phyloP scores from a whole-genome alignment of 2,888 invertebrate species.

The Melanotus villosus region DNA sequence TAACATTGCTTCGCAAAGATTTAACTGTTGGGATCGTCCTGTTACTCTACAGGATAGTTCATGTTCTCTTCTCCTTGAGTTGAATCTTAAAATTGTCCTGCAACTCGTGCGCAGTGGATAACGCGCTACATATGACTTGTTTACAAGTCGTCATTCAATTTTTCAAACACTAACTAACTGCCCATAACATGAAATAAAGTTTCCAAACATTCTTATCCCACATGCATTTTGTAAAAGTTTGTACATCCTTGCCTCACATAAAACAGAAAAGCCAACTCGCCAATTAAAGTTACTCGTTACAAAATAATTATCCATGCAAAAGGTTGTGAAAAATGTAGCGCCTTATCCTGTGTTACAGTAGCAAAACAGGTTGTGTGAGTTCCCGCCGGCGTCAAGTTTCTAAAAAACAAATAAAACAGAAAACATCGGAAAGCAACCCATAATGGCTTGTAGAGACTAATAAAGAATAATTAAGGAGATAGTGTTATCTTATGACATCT shows the following conservation, averaged over 20 bases:
- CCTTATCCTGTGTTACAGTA: slow-evolving; percentile 49
- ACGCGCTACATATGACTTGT: slow-evolving; percentile 27
- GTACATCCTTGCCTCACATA: slow-evolving; percentile 16
- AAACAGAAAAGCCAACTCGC: slow-evolving; percentile 21
- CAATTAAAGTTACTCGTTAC: slow-evolving; percentile 32
- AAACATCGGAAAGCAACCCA: slow-evolving; percentile 51
- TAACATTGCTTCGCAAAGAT: slow-evolving; percentile 6
- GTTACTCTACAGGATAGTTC: slow-evolving; percentile 13
- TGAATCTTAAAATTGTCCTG: slow-evolving; percentile 14
- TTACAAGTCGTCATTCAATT: slow-evolving; percentile 29
- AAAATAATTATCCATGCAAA: slow-evolving; percentile 31
- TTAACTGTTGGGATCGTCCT: slow-evolving; percentile 4
- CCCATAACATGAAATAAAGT: slow-evolving; percentile 11
- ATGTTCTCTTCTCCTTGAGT: slow-evolving; percentile 12
- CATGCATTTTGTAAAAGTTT: not conserved
- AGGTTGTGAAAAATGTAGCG: slow-evolving; percentile 33
- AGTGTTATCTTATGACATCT: slow-evolving; percentile 59
- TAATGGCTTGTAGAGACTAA: slow-evolving; percentile 55
- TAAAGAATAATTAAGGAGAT: slow-evolving; percentile 63
- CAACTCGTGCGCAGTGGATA: slow-evolving; percentile 22
- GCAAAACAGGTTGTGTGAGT: slow-evolving; percentile 66
- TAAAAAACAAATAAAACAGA: slow-evolving; percentile 56
- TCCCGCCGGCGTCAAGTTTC: slow-evolving; percentile 58
- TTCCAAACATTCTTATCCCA: slow-evolving; percentile 7
- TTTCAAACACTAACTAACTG: slow-evolving; percentile 7